Evolutionary conservation across 2,888 invertebrate genomes (phyloP).

Genomic region (Phaedon cochleariae): DNA sequence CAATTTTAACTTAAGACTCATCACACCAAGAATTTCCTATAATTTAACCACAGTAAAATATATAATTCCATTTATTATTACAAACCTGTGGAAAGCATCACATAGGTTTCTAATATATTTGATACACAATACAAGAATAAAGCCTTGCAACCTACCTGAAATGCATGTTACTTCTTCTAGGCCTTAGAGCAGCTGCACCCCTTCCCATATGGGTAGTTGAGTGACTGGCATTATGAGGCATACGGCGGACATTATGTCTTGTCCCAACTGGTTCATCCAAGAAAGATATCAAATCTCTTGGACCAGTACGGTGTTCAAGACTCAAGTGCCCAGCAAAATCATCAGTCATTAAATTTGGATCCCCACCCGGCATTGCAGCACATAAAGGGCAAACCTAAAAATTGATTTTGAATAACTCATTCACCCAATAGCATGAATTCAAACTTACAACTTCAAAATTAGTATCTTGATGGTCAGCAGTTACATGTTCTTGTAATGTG

Average conservation of each 20-base stretch:
- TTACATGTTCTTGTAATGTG: slow-evolving; percentile 89
- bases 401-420: slow-evolving; percentile 25
- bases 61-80: no score
- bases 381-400: slow-evolving; percentile 94
- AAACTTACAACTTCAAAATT: slow-evolving; percentile 84
- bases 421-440: neutral
- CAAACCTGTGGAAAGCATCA: no score
- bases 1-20: no score
- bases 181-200: slow-evolving; percentile 64
- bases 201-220: slow-evolving; percentile 50
- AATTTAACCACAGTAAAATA: no score
- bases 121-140: no score
- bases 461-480: slow-evolving; percentile 90
- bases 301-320: slow-evolving; percentile 83
- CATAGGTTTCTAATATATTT: no score
- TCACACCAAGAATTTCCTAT: no score
- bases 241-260: slow-evolving; percentile 61
- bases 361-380: slow-evolving; percentile 95
- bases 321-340: slow-evolving; percentile 97
- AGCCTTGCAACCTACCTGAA: slow-evolving; percentile 81
- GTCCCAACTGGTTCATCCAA: slow-evolving; percentile 86
- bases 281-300: slow-evolving; percentile 92
- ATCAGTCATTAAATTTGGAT: slow-evolving; percentile 97
- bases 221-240: slow-evolving; percentile 58
- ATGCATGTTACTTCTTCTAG: slow-evolving; percentile 93